phyloP scores from a whole-genome alignment of 2,797 vertebrate species.

The Heliangelus exortis region DNA sequence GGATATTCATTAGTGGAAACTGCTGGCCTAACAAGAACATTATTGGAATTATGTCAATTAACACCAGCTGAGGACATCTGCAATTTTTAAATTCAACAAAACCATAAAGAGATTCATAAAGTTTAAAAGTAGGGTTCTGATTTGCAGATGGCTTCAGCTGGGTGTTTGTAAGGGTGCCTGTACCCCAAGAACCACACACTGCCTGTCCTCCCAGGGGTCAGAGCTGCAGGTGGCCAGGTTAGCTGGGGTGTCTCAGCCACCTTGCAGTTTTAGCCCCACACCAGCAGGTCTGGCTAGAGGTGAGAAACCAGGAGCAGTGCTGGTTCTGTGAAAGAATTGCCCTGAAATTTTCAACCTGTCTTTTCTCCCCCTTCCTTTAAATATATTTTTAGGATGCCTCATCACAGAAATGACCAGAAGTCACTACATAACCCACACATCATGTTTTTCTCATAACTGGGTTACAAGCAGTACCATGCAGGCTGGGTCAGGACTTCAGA shows the following conservation, averaged over 20 bases:
- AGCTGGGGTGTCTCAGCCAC: accelerated
- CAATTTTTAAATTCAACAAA: background rate
- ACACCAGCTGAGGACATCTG: background rate
- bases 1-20: constrained; percentile 39
- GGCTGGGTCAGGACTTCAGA: background rate
- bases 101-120: background rate
- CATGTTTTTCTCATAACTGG: accelerated
- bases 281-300: background rate
- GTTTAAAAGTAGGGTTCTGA: background rate
- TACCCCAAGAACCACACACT: accelerated
- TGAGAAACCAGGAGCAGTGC: background rate
- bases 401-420: background rate
- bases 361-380: background rate
- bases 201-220: accelerated
- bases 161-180: background rate
- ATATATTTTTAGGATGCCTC: background rate
- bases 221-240: accelerated
- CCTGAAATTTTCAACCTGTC: background rate
- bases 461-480: accelerated
- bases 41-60: constrained; percentile 37
- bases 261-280: background rate
- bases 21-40: background rate
- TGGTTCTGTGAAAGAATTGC: background rate
- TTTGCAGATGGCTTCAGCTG: background rate
- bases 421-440: accelerated